A percentile compares a stretch with the other conserved stretches of the same genome.
These are phyloP conservation scores for Nephrotoma flavescens DNA, from an alignment of 2,888 invertebrate species.

Conservation along the genomic window DNA sequence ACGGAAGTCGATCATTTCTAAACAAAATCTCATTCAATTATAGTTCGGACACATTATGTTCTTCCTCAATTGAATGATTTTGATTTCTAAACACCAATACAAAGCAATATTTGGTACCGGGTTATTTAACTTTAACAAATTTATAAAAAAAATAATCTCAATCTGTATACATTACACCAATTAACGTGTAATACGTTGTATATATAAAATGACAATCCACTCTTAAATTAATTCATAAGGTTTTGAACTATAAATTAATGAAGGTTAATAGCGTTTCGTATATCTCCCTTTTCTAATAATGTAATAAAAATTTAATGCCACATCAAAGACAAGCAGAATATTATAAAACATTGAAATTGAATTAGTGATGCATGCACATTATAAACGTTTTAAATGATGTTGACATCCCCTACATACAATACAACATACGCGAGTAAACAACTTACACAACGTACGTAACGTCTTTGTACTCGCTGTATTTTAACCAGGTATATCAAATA, in stretches of 20 bases:
- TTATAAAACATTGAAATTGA: not conserved
- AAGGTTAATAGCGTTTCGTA: not conserved
- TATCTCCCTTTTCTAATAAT: not conserved
- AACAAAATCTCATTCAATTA: too few species aligned
- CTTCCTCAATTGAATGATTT: too few species aligned
- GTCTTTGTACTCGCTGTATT: not conserved
- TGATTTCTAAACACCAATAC: too few species aligned
- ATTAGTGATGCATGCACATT: not conserved
- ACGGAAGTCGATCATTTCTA: too few species aligned
- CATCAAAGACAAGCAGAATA: not conserved
- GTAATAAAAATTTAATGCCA: not conserved
- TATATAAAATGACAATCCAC: not conserved
- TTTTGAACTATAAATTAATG: not conserved
- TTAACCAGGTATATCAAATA: not conserved
- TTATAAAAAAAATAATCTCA: too few species aligned
- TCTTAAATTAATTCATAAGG: not conserved
- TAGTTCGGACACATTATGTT: too few species aligned
- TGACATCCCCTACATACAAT: not conserved
- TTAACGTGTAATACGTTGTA: not conserved
- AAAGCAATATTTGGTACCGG: too few species aligned
- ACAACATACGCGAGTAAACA: not conserved
- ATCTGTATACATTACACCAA: not conserved
- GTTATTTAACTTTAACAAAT: too few species aligned
- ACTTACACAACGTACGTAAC: not conserved
- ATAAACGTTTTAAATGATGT: not conserved